phyloP scores from a whole-genome alignment of 1,140 invertebrate species.

The Brachionus plicatilis region DNA sequence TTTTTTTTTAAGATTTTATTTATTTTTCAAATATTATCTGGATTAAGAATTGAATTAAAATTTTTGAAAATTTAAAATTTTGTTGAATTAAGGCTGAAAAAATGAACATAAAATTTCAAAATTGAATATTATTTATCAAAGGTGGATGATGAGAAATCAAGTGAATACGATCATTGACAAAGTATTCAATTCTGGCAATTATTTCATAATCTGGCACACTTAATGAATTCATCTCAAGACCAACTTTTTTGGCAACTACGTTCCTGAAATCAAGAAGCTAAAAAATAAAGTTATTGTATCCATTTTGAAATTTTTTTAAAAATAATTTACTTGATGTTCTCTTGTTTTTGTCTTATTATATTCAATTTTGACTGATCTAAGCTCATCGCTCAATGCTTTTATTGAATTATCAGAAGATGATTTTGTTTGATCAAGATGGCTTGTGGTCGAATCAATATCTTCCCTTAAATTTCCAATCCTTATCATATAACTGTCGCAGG shows the following conservation, averaged over 20 bases:
- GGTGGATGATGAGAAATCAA: neutral
- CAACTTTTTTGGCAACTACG: constrained; percentile 53
- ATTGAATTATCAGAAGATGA: constrained; percentile 51
- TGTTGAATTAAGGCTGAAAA: neutral
- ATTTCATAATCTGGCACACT: constrained; percentile 56
- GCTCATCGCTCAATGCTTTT: constrained; percentile 52
- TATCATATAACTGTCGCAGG: constrained; percentile 48
- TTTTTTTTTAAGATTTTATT: too few species aligned
- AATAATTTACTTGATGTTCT: constrained; percentile 51
- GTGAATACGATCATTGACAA: constrained; percentile 10
- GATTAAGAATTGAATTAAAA: neutral
- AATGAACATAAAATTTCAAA: neutral
- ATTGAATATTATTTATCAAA: neutral
- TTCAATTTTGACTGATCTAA: constrained; percentile 51
- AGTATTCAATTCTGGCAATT: constrained; percentile 50
- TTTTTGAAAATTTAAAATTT: neutral
- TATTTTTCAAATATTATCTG: neutral
- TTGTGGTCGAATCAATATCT: constrained; percentile 44
- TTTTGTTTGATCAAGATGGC: constrained; percentile 45
- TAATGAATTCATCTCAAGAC: constrained; percentile 52
- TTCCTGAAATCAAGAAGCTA: constrained; percentile 54
- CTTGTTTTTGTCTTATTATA: constrained; percentile 49
- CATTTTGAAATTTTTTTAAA: neutral
- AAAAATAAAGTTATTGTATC: neutral
- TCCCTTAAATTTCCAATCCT: constrained; percentile 50